Evolutionary conservation across 2,888 invertebrate species (phyloP).

Genomic region (Coenonympha arcania): DNA sequence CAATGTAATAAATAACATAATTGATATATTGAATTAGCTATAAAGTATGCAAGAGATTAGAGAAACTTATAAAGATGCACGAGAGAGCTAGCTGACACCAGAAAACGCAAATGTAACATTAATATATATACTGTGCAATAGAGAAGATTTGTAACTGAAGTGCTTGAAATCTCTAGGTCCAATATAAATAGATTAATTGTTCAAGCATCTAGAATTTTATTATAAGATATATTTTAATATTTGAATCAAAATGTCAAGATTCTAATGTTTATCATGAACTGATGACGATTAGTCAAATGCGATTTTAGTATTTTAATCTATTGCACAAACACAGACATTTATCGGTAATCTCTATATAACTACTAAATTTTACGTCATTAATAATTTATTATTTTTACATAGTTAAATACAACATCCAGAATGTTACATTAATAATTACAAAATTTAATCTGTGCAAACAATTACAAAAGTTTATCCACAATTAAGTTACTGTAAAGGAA

Average conservation of each 20-base stretch:
- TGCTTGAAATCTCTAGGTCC: slow-evolving; percentile 64
- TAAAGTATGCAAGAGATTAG: slow-evolving; percentile 43
- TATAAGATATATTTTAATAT: slow-evolving; percentile 52
- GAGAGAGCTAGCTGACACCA: slow-evolving; percentile 61
- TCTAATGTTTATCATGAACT: slow-evolving; percentile 37
- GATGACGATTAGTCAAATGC: slow-evolving; percentile 20
- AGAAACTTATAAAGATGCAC: slow-evolving; percentile 44
- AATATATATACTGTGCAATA: slow-evolving; percentile 54
- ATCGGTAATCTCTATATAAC: slow-evolving; percentile 61
- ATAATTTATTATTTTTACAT: slow-evolving; percentile 61
- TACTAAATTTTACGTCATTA: slow-evolving; percentile 64
- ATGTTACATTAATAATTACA: slow-evolving; percentile 67
- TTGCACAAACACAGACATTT: slow-evolving; percentile 64
- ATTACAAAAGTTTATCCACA: slow-evolving; percentile 58
- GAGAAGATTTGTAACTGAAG: slow-evolving; percentile 55
- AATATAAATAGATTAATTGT: slow-evolving; percentile 62
- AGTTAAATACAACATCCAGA: slow-evolving; percentile 70
- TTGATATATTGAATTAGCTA: slow-evolving; percentile 26
- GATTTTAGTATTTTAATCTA: slow-evolving; percentile 52
- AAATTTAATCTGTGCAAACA: too few relatives aligned
- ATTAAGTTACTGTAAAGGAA: slow-evolving; percentile 40
- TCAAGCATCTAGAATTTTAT: slow-evolving; percentile 66
- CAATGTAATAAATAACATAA: slow-evolving; percentile 49
- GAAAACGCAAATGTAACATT: slow-evolving; percentile 44
- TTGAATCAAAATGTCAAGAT: slow-evolving; percentile 49